phyloP scores from a whole-genome alignment of 2,797 vertebrate genomes.

The Calcarius lapponicus region DNA sequence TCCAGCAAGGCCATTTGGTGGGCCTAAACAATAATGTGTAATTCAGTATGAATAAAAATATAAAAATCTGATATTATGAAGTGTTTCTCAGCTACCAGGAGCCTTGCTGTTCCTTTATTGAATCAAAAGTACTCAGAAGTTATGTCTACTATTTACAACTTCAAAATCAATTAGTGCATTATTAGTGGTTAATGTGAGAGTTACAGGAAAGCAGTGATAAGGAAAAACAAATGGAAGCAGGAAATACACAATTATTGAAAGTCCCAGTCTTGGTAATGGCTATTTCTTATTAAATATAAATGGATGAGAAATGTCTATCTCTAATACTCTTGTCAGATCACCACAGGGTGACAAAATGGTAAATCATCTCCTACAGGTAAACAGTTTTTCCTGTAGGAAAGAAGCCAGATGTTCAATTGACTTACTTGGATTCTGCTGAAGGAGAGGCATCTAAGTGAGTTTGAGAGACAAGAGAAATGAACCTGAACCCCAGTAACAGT shows the following conservation, averaged over 20 bases:
- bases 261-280: constrained; percentile 1
- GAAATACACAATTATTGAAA: constrained; percentile 5
- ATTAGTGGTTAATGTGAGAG: constrained; percentile 8
- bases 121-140: not conserved
- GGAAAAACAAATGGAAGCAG: constrained; percentile 8
- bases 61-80: not conserved
- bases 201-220: constrained; percentile 44
- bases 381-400: not conserved
- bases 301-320: constrained; percentile 30
- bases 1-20: not conserved
- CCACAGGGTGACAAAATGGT: not conserved
- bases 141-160: not conserved
- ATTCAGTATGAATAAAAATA: not conserved
- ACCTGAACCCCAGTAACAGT: not conserved
- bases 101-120: not conserved
- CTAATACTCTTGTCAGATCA: not conserved
- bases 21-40: not conserved
- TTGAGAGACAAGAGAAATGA: not conserved
- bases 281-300: constrained; percentile 55
- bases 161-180: constrained; percentile 13
- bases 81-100: not conserved
- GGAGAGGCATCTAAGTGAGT: not conserved
- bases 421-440: not conserved
- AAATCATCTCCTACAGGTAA: not conserved
- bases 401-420: not conserved